phyloP scores from a whole-genome alignment of 2,797 vertebrate species.

The Intellagama lesueurii region DNA sequence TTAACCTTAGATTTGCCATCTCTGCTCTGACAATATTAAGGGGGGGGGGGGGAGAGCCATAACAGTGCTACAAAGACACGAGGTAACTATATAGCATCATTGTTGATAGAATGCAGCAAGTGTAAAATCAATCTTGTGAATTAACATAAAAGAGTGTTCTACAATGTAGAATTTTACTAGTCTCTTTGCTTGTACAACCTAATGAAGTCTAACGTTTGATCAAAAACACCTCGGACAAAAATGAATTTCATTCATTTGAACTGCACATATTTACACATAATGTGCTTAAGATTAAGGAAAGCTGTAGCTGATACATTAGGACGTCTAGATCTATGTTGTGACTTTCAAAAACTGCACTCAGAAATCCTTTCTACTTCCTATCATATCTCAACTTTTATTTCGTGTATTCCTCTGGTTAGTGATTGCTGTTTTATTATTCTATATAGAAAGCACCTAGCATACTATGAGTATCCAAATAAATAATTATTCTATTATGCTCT shows the following conservation, averaged over 20 bases:
- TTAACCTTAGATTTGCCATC: constrained; percentile 70
- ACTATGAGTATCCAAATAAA: background rate
- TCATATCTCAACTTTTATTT: constrained; percentile 1
- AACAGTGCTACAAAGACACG: constrained; percentile 67
- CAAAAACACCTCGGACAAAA: constrained; percentile 1
- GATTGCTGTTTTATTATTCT: constrained; percentile 17
- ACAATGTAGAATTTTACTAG: constrained; percentile 39
- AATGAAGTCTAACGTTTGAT: background rate
- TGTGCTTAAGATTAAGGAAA: constrained; percentile 3
- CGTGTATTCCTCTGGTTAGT: background rate
- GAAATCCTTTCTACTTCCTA: background rate
- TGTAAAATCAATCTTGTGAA: constrained; percentile 52
- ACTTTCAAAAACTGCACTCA: constrained; percentile 3
- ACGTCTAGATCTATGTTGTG: constrained; percentile 5
- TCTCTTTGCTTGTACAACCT: constrained; percentile 26
- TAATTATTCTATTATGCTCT: background rate
- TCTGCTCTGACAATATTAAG: constrained; percentile 67
- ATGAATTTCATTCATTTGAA: background rate
- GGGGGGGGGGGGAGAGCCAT: constrained; percentile 43
- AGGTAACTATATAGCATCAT: constrained; percentile 48
- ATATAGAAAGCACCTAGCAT: background rate
- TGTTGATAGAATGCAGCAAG: constrained; percentile 56
- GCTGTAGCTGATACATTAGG: background rate
- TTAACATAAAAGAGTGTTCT: constrained; percentile 42
- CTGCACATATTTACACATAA: constrained; percentile 1